These are phyloP conservation scores for Holcopasites calliopsidis DNA, from an alignment of 1,140 invertebrate species.

Conservation along the genomic window DNA sequence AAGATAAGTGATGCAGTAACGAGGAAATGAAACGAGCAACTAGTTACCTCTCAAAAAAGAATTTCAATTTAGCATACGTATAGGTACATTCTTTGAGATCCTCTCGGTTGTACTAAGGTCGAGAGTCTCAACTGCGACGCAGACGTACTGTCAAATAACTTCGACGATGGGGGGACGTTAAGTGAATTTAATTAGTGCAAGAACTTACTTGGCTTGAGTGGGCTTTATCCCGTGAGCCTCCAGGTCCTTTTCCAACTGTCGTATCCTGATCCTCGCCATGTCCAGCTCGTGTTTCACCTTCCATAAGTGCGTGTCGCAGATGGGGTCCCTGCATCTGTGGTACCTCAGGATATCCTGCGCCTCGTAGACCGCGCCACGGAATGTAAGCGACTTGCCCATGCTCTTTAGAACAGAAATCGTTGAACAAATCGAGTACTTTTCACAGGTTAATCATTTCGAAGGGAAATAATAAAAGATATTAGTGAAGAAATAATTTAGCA, in stretches of 20 bases:
- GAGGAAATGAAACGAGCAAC: too few species aligned
- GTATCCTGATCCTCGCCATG: slow-evolving; percentile 89
- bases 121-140: not conserved
- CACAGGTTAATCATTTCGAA: not conserved
- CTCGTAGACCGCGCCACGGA: slow-evolving; percentile 93
- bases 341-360: slow-evolving; percentile 84
- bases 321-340: slow-evolving; percentile 87
- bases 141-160: not conserved
- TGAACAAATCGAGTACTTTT: not conserved
- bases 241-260: slow-evolving; percentile 91
- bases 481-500: too few species aligned
- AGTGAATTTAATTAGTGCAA: slow-evolving; percentile 6
- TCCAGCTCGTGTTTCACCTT: slow-evolving; percentile 94
- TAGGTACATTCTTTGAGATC: slow-evolving; percentile 6
- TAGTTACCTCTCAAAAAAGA: too few species aligned
- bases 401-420: slow-evolving; percentile 51
- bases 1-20: too few species aligned
- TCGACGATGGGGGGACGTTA: not conserved
- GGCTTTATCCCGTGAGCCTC: slow-evolving; percentile 89
- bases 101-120: not conserved
- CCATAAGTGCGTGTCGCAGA: slow-evolving; percentile 91
- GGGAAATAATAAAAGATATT: not conserved
- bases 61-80: too few species aligned
- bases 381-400: slow-evolving; percentile 90
- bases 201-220: slow-evolving; percentile 81